These are phyloP conservation scores for Romanogobio albipinnatus DNA, from an alignment of 2,113 vertebrate species.

Conservation along the genomic window DNA sequence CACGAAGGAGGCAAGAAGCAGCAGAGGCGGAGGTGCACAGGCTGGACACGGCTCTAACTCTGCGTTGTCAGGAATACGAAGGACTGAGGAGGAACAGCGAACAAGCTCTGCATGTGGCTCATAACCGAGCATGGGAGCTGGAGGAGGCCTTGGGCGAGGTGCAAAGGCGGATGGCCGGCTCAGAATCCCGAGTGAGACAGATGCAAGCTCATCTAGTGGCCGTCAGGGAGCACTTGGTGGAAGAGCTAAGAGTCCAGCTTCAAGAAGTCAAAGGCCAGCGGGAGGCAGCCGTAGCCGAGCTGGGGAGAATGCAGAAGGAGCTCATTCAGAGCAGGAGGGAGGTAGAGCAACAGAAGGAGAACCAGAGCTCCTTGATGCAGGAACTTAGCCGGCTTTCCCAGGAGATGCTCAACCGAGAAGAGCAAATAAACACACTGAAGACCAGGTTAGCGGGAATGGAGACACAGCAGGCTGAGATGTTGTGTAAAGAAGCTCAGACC, in stretches of 20 bases:
- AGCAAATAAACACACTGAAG: constrained; percentile 70
- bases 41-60: constrained; percentile 76
- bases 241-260: constrained; percentile 82
- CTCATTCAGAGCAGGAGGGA: constrained; percentile 76
- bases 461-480: constrained; percentile 66
- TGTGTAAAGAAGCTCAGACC: constrained; percentile 52
- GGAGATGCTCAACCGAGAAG: constrained; percentile 70
- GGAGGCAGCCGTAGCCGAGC: constrained; percentile 78
- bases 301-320: constrained; percentile 79
- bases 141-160: constrained; percentile 86
- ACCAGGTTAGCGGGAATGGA: constrained; percentile 52
- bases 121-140: constrained; percentile 66
- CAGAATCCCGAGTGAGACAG: constrained; percentile 84
- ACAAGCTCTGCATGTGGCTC: constrained; percentile 51
- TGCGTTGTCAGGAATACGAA: constrained; percentile 74
- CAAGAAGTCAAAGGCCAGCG: constrained; percentile 79
- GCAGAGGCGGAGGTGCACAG: constrained; percentile 76
- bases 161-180: constrained; percentile 87
- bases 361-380: constrained; percentile 73
- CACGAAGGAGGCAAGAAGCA: constrained; percentile 71
- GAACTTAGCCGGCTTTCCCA: constrained; percentile 77
- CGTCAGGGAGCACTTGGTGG: constrained; percentile 78
- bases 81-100: constrained; percentile 72
- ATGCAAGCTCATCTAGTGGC: constrained; percentile 86
- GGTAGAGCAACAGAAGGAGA: constrained; percentile 74